Evolutionary conservation across 2,797 vertebrate species (phyloP), one percentile per base, ranked within the genome.

Genomic region (Anomalospiza imberbis): DNA sequence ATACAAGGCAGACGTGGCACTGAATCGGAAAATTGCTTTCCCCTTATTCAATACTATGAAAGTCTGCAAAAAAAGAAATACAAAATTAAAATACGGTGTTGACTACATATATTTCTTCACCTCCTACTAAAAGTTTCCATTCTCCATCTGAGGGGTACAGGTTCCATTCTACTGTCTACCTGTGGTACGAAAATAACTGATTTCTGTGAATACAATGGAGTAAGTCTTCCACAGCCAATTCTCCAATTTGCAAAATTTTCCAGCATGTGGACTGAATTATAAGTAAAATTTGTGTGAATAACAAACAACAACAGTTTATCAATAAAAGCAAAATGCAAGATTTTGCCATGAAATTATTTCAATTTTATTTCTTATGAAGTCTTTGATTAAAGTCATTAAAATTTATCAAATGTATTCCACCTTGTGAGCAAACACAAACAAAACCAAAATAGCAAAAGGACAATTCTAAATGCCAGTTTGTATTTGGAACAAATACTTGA

Each of bases 21-120:
- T 99, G 98, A 99, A 99, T 96, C 99, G 98, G 98, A 98, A 99
- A 98, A 99, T 99, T 95, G 97, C 91, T 98, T 99, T 99, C 89
- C 99, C 98, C 97, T 96, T 99, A 98, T 99, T 99, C 98, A 99
- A 97, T 95, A 99, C 99, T 98, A 99, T 98, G 97, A 99, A 99
- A 88, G 99, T 99, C 99, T 99, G 98, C 87, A 98, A 98, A 91
- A 38, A 96, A 98, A 98, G 93, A 96, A 95, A 97, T 8, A 53
- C 7, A 80, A 34, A 50, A 68, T 95, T 77, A 91, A 93, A 96
- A 93, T 54, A 36, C 17, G 61, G 3, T 42, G 19, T 24, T 72
- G 40, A 45, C 19, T 77, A 38, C 34, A 63, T 54, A 61, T 45
- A 44, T 62, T 16, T 47, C 15, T 71, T 86, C 60, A 72, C 20